phyloP scores from a whole-genome alignment of 2,888 invertebrate genomes.

The Lepidonotus clava region DNA sequence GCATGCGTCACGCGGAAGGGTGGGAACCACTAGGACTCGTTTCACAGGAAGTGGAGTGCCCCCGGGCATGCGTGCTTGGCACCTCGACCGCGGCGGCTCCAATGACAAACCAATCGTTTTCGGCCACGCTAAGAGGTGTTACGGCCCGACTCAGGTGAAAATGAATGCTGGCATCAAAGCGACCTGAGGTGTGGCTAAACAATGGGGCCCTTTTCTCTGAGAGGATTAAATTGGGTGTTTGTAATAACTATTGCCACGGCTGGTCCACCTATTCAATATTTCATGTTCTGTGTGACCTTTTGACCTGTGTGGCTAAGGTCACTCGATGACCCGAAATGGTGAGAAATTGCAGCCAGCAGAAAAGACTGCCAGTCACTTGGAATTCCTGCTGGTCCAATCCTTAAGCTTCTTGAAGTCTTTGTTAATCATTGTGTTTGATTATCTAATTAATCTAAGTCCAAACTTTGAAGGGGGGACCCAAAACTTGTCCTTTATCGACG shows the following conservation, averaged over 20 bases:
- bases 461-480: not conserved
- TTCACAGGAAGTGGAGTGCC: conserved; percentile 8
- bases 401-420: too few species aligned
- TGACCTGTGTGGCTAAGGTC: not conserved
- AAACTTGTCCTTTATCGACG: not conserved
- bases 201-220: not conserved
- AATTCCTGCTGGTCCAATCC: too few species aligned
- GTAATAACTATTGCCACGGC: not conserved
- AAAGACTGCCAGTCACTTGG: too few species aligned
- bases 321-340: not conserved
- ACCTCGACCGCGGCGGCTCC: not conserved
- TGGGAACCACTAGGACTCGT: not conserved
- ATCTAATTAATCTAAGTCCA: conserved; percentile 9
- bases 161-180: not conserved
- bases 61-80: conserved; percentile 18
- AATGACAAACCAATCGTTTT: not conserved
- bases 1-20: not conserved
- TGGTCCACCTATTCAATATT: not conserved
- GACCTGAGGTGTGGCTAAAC: not conserved
- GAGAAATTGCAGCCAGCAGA: too few species aligned
- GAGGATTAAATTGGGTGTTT: conserved; percentile 1
- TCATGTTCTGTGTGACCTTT: not conserved
- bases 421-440: too few species aligned
- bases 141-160: not conserved
- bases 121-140: not conserved